phyloP scores from a whole-genome alignment of 1,140 invertebrate species.

The Rhyzopertha dominica region DNA sequence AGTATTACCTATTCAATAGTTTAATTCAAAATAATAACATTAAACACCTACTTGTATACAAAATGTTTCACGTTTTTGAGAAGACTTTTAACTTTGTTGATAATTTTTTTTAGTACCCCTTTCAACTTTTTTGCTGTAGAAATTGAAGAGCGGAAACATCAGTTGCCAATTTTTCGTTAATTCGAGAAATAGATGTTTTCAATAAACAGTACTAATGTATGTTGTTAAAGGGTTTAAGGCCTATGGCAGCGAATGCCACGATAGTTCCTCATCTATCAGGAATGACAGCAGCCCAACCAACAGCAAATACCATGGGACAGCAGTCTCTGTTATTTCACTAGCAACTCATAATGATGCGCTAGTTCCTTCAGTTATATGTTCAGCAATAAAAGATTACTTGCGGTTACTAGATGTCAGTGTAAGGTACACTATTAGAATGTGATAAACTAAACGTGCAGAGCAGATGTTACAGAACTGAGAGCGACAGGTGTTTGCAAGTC shows the following conservation, averaged over 20 bases:
- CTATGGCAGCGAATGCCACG: slow-evolving; percentile 28
- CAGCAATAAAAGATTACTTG: background rate
- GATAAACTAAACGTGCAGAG: slow-evolving; percentile 1
- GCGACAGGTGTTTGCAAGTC: slow-evolving; percentile 5
- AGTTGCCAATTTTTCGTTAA: background rate
- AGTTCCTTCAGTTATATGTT: slow-evolving; percentile 1
- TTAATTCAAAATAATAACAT: no score
- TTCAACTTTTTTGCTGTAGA: background rate
- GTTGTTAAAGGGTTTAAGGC: slow-evolving; percentile 35
- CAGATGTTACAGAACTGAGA: slow-evolving; percentile 1
- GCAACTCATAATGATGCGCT: slow-evolving; percentile 8
- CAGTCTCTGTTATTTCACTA: slow-evolving; percentile 40
- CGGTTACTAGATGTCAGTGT: background rate
- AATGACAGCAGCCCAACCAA: slow-evolving; percentile 28
- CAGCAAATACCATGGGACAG: slow-evolving; percentile 28
- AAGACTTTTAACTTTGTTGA: background rate
- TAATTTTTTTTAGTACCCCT: slow-evolving; percentile 1
- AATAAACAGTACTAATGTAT: slow-evolving; percentile 7
- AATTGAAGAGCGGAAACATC: background rate
- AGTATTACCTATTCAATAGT: no score
- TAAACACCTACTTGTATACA: no score
- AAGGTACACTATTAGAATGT: background rate
- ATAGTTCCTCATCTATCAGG: slow-evolving; percentile 32
- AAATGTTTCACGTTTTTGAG: background rate
- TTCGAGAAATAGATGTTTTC: background rate